Conservation (phyloP, 2,888 invertebrate species). For the Protophormia terraenovae region DNA sequence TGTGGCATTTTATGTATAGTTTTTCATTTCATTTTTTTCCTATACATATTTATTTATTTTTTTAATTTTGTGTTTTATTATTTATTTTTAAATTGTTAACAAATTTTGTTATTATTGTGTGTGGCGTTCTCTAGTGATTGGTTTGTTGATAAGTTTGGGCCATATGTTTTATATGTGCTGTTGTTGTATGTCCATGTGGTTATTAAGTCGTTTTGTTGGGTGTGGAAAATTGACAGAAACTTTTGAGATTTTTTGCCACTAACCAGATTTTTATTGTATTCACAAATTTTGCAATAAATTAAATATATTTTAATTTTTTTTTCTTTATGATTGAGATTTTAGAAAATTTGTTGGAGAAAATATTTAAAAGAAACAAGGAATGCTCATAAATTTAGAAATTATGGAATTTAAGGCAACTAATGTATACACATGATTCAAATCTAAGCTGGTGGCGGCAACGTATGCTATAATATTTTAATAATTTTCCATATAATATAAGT, state of each 20-base stretch:
- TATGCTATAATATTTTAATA: too few species aligned
- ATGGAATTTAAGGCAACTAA: too few species aligned
- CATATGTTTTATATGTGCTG: slow-evolving; percentile 16
- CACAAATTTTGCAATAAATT: background rate
- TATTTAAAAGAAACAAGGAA: background rate
- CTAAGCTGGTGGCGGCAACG: too few species aligned
- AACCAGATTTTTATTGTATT: background rate
- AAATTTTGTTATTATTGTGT: background rate
- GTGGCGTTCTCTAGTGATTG: background rate
- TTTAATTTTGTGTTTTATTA: slow-evolving; percentile 8
- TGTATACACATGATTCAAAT: too few species aligned
- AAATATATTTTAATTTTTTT: too few species aligned
- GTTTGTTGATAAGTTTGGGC: slow-evolving; percentile 20
- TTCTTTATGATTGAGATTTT: background rate
- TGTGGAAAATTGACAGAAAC: background rate
- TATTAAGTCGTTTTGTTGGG: too few species aligned
- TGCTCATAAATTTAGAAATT: background rate
- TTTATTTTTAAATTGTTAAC: slow-evolving; percentile 10
- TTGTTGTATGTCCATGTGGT: too few species aligned
- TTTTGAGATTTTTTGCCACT: background rate
- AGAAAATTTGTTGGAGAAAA: background rate
- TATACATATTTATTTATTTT: slow-evolving; percentile 8
- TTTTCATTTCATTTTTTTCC: background rate
- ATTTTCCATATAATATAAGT: too few species aligned
- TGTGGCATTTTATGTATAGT: slow-evolving; percentile 20